Base-by-base conservation (phyloP, 2,888 invertebrate genomes). In the Seira musarum region DNA sequence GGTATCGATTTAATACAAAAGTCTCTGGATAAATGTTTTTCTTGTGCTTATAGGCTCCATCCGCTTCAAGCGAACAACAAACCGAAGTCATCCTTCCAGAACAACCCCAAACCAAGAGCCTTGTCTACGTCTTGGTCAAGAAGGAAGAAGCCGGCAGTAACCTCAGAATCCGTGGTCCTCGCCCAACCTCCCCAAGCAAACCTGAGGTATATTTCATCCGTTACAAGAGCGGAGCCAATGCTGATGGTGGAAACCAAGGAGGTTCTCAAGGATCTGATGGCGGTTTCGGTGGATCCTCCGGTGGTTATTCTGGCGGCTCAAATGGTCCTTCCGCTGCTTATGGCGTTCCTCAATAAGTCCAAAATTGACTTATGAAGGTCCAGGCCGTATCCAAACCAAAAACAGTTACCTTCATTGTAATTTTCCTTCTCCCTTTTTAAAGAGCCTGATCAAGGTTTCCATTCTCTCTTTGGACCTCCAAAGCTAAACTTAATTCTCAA, bases 11-110 rank as follows among this genome's bases (percentile, higher is more conserved):
- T n/a, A n/a, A n/a, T n/a, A n/a, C n/a, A n/a, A n/a, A n/a, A n/a
- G n/a, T n/a, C n/a, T n/a, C n/a, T n/a, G n/a, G n/a, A n/a, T n/a
- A n/a, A n/a, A n/a, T 8, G 10, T 64, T 64, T 64, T 25, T 1
- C 15, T 6, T 6, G 25, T 21, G 64, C 24, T 66, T 1, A n/a
- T n/a, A n/a, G n/a, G n/a, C 82, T 17, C 82, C 79, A 5, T 69
- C 74, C 0, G 10, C 24, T 10, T 65, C 74, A 10, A 61, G 30
- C 30, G 15, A 19, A 5, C 82, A 82, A 66, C 69, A 82, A 46
- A 82, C 82, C 8, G 82, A 82, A 40, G 82, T 82, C 1, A 67
- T 82, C 49, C 63, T 82, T 17, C 78, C 82, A 8, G 78, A 78
- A 66, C 73, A 57, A 22, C 19, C 67, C 1, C 60, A 82, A 49